Evolutionary conservation across 2,888 invertebrate genomes (phyloP), one percentile per base, ranked within the genome.

Genomic region (Euplexia lucipara): DNA sequence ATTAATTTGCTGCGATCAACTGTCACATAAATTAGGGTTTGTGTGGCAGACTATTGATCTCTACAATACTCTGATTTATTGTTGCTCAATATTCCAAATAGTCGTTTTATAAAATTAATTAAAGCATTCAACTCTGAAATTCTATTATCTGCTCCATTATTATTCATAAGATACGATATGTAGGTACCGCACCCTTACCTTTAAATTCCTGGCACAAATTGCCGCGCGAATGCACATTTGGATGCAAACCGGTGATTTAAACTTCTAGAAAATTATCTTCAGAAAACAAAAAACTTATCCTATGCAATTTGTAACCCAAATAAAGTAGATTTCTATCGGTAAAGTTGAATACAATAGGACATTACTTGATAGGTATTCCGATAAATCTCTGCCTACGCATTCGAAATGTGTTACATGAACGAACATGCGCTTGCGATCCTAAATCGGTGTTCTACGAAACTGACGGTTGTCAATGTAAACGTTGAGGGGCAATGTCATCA

Each of bases 391-490:
- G 82, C 89, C 88, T 88, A 89, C 90, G 85, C 89, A 75, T 82
- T 84, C 78, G 66, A 85, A 84, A 86, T 85, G 83, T 84, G 79
- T 79, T 80, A 77, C 75, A 77, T 84, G 82, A 76, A 83, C 74
- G 79, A 83, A 78, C 79, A 84, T 85, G 83, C 78, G 84, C 82
- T 80, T 86, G 86, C 82, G 83, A 83, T 89, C 84, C 86, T 83
- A 87, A 90, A 88, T 82, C 82, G 82, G 60, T 81, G 83, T 91
- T 91, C 90, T 86, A 81, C 85, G 90, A 91, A 90, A 83, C 81
- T 83, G 78, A 73, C 81, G 67, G 84, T 73, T 76, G 73, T 82
- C 79, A 81, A 84, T 86, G 83, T 83, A 88, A 86, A 81, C 81
- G 82, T 81, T 79, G 84, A 83, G 83, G 61, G 70, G 82, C 84